Evolutionary conservation across 2,113 vertebrate genomes (phyloP), one percentile per base, ranked within the genome.

Genomic region (Columba janthina): DNA sequence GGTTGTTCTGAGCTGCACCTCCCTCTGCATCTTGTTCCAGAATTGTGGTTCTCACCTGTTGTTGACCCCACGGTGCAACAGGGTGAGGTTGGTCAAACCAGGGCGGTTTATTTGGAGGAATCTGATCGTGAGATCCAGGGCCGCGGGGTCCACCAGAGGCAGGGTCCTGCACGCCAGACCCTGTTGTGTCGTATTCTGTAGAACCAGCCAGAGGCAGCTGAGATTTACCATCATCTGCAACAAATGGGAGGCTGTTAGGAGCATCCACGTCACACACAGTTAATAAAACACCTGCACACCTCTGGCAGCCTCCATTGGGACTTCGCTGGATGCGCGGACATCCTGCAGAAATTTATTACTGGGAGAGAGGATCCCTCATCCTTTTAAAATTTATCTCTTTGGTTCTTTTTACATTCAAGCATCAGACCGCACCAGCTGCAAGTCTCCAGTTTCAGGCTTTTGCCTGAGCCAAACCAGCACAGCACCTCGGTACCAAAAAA

Each of bases 51-150:
- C 61, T 54, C 96, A 98, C 98, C 97, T 99, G 99, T 34, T 98
- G 98, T 21, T 98, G 98, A 60, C 98, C 98, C 99, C 99, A 99
- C 0, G 98, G 98, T 1, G 98, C 98, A 42, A 99, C 98, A 4
- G 98, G 98, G 81, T 99, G 99, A 61, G 99, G 99, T 10, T 99
- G 98, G 24, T 99, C 99, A 74, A 99, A 99, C 99, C 99, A 99
- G 1, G 98, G 98, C 2, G 99, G 98, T 94, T 99, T 99, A 93
- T 97, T 98, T 16, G 99, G 96, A 5, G 99, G 98, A 20, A 99
- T 98, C 91, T 98, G 97, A 46, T 99, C 99, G 0, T 98, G 98
- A 34, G 98, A 98, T 8, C 98, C 98, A 15, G 98, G 98, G 5
- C 98, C 99, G 21, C 98, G 97, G 4, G 97, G 97, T 20, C 98